A percentile compares a stretch with the other conserved stretches of the same genome.
phyloP scores from a whole-genome alignment of 1,140 invertebrate genomes.

The Phymastichus coffea region DNA sequence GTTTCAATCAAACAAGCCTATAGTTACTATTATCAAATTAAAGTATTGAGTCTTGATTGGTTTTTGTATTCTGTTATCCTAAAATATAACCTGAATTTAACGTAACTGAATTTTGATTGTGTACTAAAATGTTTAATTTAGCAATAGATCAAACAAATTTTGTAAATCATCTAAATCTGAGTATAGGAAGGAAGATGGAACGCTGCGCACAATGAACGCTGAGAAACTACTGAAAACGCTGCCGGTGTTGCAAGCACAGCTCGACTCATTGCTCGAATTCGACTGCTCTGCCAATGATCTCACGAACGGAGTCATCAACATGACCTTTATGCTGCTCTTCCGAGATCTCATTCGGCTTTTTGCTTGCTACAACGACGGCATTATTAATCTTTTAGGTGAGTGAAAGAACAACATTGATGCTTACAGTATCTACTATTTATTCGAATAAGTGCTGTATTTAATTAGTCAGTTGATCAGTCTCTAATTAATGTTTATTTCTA shows the following conservation, averaged over 20 bases:
- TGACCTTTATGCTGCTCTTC: constrained; percentile 97
- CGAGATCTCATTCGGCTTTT: constrained; percentile 98
- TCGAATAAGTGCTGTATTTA: too few species aligned
- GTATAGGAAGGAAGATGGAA: constrained; percentile 92
- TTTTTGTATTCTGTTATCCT: not conserved
- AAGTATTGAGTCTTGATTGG: too few species aligned
- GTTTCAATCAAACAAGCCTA: too few species aligned
- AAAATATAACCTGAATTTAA: constrained; percentile 6
- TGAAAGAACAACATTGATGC: not conserved
- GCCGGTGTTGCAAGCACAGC: constrained; percentile 91
- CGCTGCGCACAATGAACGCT: constrained; percentile 93
- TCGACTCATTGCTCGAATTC: constrained; percentile 96
- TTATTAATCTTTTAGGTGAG: constrained; percentile 93
- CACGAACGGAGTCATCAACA: constrained; percentile 97
- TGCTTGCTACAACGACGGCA: constrained; percentile 99
- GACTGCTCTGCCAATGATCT: constrained; percentile 96
- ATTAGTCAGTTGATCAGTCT: too few species aligned
- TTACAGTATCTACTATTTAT: not conserved
- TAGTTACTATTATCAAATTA: not conserved
- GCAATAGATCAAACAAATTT: not conserved
- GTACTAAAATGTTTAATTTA: not conserved
- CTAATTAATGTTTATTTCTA: not conserved
- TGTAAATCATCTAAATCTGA: constrained; percentile 22
- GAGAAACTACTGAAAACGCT: constrained; percentile 97
- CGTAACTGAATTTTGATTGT: not conserved